Conservation (phyloP, 2,113 vertebrate genomes). For the Pogona vitticeps region DNA sequence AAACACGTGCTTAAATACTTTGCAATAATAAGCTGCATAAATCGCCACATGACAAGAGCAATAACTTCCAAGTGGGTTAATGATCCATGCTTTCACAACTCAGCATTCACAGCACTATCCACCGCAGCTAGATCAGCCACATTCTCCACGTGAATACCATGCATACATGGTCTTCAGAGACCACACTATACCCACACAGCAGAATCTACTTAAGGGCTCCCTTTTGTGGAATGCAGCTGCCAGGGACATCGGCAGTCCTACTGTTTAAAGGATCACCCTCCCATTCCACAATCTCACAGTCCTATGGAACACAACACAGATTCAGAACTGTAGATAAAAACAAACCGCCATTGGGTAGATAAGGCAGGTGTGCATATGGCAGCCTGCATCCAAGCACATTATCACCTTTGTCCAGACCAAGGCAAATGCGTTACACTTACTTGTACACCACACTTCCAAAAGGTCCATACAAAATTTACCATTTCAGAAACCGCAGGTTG, state of each 20-base stretch:
- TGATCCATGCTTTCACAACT: conserved; percentile 26
- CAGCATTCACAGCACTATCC: background rate
- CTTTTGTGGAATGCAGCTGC: background rate
- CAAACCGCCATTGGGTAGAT: background rate
- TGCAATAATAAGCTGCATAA: conserved; percentile 52
- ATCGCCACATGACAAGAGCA: conserved; percentile 31
- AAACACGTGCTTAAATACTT: background rate
- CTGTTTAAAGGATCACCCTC: background rate
- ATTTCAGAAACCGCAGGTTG: background rate
- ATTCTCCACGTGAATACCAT: background rate
- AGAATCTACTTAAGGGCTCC: background rate
- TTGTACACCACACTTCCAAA: background rate
- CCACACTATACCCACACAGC: background rate
- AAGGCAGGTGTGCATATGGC: no score
- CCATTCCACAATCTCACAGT: background rate
- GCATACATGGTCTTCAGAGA: background rate
- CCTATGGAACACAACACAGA: background rate
- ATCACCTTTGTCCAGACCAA: background rate
- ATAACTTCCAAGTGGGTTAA: conserved; percentile 48
- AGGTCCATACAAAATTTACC: background rate
- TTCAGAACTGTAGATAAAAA: background rate
- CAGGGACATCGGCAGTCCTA: background rate
- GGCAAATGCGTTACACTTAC: background rate
- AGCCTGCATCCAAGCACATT: background rate
- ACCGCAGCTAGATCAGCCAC: background rate